Evolutionary conservation across 2,797 vertebrate genomes (phyloP).

Genomic region (Enteromius mattozi): DNA sequence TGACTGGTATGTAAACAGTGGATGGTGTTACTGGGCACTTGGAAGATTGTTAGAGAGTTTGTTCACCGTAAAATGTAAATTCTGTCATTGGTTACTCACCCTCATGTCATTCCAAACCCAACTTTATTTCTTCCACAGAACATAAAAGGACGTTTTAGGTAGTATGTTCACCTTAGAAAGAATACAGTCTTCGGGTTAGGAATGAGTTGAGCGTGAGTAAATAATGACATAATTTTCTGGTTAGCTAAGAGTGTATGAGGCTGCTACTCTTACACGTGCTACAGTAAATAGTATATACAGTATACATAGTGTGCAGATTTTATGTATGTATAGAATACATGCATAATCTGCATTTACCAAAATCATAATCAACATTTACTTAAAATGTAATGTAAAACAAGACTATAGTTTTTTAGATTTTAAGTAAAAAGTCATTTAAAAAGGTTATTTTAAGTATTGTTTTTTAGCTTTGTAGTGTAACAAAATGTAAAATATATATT

Average conservation of each 20-base stretch:
- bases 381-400: not conserved
- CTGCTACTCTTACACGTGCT: not conserved
- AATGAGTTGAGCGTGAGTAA: not conserved
- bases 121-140: not conserved
- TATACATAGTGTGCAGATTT: not conserved
- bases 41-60: not conserved
- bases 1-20: slow-evolving; percentile 36
- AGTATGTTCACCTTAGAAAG: not conserved
- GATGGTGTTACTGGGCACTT: not conserved
- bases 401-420: too few species aligned
- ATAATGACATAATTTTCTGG: not conserved
- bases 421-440: too few species aligned
- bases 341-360: too few species aligned
- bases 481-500: not conserved
- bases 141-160: not conserved
- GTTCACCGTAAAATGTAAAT: not conserved
- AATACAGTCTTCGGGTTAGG: not conserved
- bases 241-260: not conserved
- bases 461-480: not conserved
- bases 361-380: too few species aligned
- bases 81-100: not conserved
- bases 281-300: too few species aligned
- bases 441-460: too few species aligned
- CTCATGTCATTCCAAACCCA: not conserved
- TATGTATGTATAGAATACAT: not conserved